phyloP scores from a whole-genome alignment of 2,113 vertebrate genomes.

The Abramis brama region DNA sequence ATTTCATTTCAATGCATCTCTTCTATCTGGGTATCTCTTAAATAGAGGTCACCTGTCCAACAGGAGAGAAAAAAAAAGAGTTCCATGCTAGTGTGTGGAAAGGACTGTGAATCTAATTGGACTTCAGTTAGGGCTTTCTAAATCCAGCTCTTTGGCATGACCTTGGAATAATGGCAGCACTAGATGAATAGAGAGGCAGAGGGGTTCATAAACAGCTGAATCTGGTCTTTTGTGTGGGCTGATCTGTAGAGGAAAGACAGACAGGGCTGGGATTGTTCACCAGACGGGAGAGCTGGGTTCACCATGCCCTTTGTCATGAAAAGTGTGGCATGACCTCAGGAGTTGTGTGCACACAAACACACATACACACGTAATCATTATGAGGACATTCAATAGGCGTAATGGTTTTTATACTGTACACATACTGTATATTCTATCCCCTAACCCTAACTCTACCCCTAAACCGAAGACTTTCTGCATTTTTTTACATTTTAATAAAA shows the following conservation, averaged over 20 bases:
- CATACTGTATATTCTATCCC: too few species aligned
- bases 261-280: conserved; percentile 38
- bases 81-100: conserved; percentile 37
- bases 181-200: conserved; percentile 50
- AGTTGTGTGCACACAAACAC: not conserved
- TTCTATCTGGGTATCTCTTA: conserved; percentile 32
- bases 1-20: conserved; percentile 52
- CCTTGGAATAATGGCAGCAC: conserved; percentile 55
- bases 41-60: conserved; percentile 53
- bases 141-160: conserved; percentile 52
- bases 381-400: too few species aligned
- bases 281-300: conserved; percentile 4
- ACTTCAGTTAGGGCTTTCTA: conserved; percentile 51
- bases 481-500: too few species aligned
- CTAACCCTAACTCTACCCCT: too few species aligned
- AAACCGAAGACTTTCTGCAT: too few species aligned
- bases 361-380: not conserved
- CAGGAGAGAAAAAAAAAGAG: not conserved
- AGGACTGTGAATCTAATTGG: conserved; percentile 55
- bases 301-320: conserved; percentile 55
- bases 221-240: conserved; percentile 52
- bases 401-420: too few species aligned
- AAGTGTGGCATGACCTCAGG: conserved; percentile 39
- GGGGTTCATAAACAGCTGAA: conserved; percentile 56
- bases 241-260: conserved; percentile 43